Percentiles rank a stretch among this genome's conserved stretches.
Evolutionary conservation across 2,797 vertebrate genomes (phyloP).

Genomic region (Lepilemur ruficaudatus): DNA sequence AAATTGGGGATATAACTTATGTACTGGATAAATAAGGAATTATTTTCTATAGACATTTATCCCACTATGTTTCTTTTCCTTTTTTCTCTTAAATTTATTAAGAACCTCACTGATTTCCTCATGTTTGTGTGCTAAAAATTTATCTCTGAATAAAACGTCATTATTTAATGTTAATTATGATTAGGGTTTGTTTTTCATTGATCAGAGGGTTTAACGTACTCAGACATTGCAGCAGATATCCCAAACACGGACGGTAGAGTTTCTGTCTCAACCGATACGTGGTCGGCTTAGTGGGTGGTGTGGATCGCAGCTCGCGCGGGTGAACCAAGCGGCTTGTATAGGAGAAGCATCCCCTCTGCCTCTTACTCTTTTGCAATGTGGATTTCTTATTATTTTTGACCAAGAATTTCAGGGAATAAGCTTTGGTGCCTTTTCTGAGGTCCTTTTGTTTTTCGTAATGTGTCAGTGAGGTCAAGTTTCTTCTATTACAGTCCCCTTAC

Average conservation of each 20-base stretch:
- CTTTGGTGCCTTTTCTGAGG: constrained; percentile 49
- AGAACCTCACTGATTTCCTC: not conserved
- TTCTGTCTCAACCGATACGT: constrained; percentile 51
- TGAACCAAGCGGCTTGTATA: constrained; percentile 44
- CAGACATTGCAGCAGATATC: not conserved
- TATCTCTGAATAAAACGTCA: not conserved
- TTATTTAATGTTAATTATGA: not conserved
- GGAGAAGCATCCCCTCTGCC: constrained; percentile 41
- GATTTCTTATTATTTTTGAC: constrained; percentile 66
- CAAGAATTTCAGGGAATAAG: constrained; percentile 46
- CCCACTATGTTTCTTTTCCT: not conserved
- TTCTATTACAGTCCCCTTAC: not conserved
- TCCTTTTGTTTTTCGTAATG: constrained; percentile 30
- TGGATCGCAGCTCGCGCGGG: constrained; percentile 52
- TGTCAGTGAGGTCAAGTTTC: not conserved
- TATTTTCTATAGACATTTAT: not conserved
- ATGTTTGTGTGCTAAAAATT: not conserved
- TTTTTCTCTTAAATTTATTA: not conserved
- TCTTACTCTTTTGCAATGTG: constrained; percentile 62
- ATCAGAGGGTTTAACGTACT: constrained; percentile 64
- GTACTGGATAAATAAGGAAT: not conserved
- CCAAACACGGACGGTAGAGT: constrained; percentile 50
- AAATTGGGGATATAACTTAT: not conserved
- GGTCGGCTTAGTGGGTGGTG: constrained; percentile 44
- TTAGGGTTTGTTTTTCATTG: constrained; percentile 57